Evolutionary conservation across 2,113 vertebrate genomes (phyloP).

Genomic region (Neofelis nebulosa): DNA sequence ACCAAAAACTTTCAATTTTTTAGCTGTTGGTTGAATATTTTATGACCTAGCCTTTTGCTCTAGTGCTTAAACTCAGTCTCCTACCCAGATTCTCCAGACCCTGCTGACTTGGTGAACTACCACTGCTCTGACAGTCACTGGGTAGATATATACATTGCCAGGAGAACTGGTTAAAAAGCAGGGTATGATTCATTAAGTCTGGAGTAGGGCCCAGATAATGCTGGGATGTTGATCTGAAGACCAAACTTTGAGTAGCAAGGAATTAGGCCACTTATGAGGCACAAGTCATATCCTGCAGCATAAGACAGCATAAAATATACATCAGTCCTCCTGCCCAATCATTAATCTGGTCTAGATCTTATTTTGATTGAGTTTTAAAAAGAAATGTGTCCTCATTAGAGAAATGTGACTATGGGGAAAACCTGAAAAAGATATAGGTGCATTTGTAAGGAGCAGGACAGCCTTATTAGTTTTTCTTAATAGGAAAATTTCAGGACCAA

Average conservation of each 20-base stretch:
- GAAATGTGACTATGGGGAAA: not conserved
- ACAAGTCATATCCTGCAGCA: not conserved
- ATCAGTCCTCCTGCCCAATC: not conserved
- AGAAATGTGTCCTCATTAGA: not conserved
- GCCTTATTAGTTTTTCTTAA: not conserved
- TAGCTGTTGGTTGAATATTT: not conserved
- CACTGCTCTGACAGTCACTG: not conserved
- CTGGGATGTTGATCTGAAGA: not conserved
- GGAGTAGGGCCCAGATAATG: not conserved
- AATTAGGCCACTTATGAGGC: not conserved
- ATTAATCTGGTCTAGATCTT: not conserved
- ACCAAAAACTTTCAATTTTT: not conserved
- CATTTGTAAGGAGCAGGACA: not conserved
- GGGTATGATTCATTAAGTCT: not conserved
- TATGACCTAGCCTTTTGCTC: not conserved
- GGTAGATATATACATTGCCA: not conserved
- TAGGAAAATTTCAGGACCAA: not conserved
- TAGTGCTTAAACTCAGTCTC: not conserved
- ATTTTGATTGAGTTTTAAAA: conserved; percentile 20
- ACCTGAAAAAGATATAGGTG: not conserved
- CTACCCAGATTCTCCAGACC: not conserved
- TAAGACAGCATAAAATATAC: conserved; percentile 16
- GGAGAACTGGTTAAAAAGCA: not conserved
- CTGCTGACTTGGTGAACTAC: not conserved
- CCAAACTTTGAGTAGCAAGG: not conserved